Evolutionary conservation across 2,113 vertebrate genomes (phyloP), one percentile per base, ranked within the genome.

Genomic region (Trichechus manatus): DNA sequence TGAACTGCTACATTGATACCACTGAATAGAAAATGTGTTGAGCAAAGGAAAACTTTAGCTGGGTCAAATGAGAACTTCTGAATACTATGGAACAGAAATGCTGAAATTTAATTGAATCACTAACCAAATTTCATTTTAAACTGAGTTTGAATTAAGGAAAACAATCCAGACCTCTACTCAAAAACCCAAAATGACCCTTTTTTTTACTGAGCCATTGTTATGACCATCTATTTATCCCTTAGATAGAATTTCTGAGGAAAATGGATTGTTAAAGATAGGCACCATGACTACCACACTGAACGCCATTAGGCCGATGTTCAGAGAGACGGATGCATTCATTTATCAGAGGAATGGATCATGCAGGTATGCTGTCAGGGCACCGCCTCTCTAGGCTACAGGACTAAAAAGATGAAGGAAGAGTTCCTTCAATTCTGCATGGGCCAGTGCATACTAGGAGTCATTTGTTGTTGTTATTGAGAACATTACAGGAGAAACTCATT

Each of bases 371-470:
- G 22, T 47, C 47, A 47, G 47, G 47, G 47, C 47, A 47, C 47
- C 47, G 10, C 47, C 47, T 47, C 10, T 10, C 47, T 10, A 27
- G 66, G 59, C 27, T 0, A 4, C 1, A 1, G 0, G 29, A 27
- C 31, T 22, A 2, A 27, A 61, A 25, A 8, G 10, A 29, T 31
- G 59, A 27, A 66, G 64, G 64, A 27, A 66, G 64, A 29, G 10
- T 27, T 0, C 0, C 3, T 19, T 4, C 50, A 6, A 1, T 72
- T 27, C 53, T 1, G 3, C n/a, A 8, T 0, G 1, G 56, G 3
- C 5, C 91, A 47, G 36, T 29, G 29, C 27, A 7, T 5, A 1
- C 0, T 11, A 39, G 17, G 5, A 15, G 42, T 6, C 56, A 5
- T 33, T 63, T 27, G 1, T 6, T 25, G 47, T 3, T 31, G 27